phyloP scores from a whole-genome alignment of 2,797 vertebrate genomes.

The Rhabdomys pumilio region DNA sequence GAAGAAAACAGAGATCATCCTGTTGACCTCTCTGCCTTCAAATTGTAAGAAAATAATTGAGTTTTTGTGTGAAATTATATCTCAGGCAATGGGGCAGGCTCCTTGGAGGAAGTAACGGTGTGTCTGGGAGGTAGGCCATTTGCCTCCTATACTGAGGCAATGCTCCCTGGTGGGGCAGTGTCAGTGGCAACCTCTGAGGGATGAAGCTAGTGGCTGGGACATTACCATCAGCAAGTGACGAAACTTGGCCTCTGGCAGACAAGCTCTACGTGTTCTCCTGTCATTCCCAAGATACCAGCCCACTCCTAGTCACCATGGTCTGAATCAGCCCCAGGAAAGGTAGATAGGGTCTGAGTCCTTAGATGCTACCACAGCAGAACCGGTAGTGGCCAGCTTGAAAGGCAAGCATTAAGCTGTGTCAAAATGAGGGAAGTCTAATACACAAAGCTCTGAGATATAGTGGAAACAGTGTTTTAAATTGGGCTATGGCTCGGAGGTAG shows the following conservation, averaged over 20 bases:
- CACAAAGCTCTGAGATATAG: background rate
- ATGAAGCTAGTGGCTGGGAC: background rate
- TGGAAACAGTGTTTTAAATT: background rate
- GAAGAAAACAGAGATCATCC: constrained; percentile 20
- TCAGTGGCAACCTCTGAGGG: background rate
- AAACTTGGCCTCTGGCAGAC: background rate
- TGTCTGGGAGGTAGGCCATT: background rate
- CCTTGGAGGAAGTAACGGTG: background rate
- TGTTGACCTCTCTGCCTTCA: constrained; percentile 11
- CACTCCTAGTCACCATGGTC: background rate
- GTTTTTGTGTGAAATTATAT: constrained; percentile 27
- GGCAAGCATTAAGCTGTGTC: background rate
- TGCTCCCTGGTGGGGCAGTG: background rate
- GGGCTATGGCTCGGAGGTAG: background rate
- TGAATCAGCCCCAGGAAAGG: background rate
- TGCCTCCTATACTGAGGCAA: background rate
- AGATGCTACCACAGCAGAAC: background rate
- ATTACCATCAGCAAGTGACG: background rate
- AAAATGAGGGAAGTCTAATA: background rate
- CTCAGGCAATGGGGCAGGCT: background rate
- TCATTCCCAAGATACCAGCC: background rate
- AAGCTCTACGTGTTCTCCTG: background rate
- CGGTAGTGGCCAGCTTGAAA: background rate
- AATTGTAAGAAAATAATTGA: constrained; percentile 22
- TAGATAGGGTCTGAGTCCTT: background rate